Percentiles rank a stretch among this genome's conserved stretches.
Conservation (phyloP, 2,888 invertebrate species). For the Furcula furcula region DNA sequence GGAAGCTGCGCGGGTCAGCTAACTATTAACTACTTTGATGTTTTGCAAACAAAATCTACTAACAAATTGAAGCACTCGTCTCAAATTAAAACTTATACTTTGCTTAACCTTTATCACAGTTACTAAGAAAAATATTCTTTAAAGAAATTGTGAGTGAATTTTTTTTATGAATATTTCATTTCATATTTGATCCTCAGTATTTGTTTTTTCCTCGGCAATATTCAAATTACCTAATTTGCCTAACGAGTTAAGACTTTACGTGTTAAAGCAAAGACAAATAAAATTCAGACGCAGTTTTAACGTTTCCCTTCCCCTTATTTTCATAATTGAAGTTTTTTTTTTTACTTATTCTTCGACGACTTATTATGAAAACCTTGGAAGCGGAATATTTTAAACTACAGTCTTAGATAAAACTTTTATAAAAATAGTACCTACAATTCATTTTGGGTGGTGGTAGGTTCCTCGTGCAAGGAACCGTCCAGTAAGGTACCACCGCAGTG, state of each 20-base stretch:
- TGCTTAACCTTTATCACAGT: background rate
- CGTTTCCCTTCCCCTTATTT: background rate
- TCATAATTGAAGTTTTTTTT: background rate
- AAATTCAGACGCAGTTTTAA: slow-evolving; percentile 1
- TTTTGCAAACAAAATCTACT: background rate
- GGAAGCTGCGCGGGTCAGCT: too few species aligned
- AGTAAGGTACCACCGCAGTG: too few species aligned
- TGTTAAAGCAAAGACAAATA: too few species aligned
- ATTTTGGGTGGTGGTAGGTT: too few species aligned
- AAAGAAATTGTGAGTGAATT: background rate
- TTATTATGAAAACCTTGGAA: too few species aligned
- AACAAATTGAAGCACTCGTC: background rate
- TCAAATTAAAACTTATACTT: background rate
- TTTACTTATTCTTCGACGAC: too few species aligned
- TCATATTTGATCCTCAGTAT: slow-evolving; percentile 10
- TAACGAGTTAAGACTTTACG: slow-evolving; percentile 2
- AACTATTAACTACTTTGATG: too few species aligned
- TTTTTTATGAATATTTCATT: slow-evolving; percentile 5
- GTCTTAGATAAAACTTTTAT: too few species aligned
- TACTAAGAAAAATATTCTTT: background rate
- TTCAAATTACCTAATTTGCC: background rate
- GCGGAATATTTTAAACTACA: too few species aligned
- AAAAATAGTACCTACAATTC: too few species aligned
- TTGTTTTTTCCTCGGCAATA: slow-evolving; percentile 11
- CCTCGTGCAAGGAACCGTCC: too few species aligned